phyloP scores from a whole-genome alignment of 2,113 vertebrate species.

The Catharus minimus region DNA sequence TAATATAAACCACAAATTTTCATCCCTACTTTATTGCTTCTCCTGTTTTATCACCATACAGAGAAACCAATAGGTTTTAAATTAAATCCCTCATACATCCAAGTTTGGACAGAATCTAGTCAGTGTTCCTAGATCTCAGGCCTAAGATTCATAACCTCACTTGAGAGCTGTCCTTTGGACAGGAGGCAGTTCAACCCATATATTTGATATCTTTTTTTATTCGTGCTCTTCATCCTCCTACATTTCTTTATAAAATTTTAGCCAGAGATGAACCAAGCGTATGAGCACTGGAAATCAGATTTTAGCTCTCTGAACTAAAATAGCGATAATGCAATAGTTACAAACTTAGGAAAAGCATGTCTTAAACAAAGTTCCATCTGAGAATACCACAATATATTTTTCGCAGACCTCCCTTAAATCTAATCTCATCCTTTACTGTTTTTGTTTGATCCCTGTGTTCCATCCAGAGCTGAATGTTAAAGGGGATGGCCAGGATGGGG shows the following conservation, averaged over 20 bases:
- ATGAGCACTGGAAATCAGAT: background rate
- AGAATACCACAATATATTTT: background rate
- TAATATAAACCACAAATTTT: background rate
- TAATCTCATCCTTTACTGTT: background rate
- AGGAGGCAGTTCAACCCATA: background rate
- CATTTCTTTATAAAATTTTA: background rate
- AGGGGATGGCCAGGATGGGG: rapidly evolving
- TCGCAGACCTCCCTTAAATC: background rate
- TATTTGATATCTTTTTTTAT: background rate
- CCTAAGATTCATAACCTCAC: background rate
- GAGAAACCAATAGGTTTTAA: background rate
- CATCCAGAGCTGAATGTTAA: background rate
- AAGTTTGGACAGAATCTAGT: background rate
- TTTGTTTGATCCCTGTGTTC: background rate
- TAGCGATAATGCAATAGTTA: background rate
- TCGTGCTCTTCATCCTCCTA: background rate
- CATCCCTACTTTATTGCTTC: background rate
- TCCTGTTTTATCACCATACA: background rate
- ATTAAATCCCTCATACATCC: background rate
- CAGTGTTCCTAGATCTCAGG: background rate
- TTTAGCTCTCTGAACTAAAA: background rate
- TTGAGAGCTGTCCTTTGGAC: background rate
- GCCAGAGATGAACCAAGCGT: background rate
- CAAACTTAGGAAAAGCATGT: background rate
- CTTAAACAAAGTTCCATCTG: background rate